phyloP scores from a whole-genome alignment of 1,140 invertebrate genomes.

The Armadillidium nasatum region DNA sequence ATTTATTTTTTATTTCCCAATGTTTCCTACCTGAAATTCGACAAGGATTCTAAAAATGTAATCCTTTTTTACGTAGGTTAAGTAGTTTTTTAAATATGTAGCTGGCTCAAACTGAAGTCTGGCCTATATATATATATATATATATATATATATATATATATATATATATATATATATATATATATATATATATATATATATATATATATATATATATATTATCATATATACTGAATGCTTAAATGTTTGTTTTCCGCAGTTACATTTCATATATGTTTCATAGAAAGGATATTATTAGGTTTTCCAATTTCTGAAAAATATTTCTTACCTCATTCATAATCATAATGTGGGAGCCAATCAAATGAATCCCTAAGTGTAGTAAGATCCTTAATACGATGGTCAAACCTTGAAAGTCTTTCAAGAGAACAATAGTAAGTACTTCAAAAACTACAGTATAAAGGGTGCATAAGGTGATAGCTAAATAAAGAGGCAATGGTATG shows the following conservation, averaged over 20 bases:
- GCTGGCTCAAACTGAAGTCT: too few relatives aligned
- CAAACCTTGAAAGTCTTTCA: slow-evolving; percentile 37
- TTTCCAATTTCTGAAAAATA: neutral
- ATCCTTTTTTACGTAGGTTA: too few relatives aligned
- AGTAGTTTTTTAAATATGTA: too few relatives aligned
- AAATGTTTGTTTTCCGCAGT: neutral
- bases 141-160: too few relatives aligned
- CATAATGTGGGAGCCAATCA: slow-evolving; percentile 87
- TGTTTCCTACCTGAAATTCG: too few relatives aligned
- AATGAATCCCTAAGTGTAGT: slow-evolving; percentile 81
- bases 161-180: too few relatives aligned
- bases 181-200: too few relatives aligned
- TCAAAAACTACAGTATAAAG: slow-evolving; percentile 81
- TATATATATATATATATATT: too few relatives aligned
- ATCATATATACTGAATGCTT: too few relatives aligned
- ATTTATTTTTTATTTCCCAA: too few relatives aligned
- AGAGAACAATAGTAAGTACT: slow-evolving; percentile 44
- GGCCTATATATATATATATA: too few relatives aligned
- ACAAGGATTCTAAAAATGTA: too few relatives aligned
- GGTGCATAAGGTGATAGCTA: slow-evolving; percentile 68
- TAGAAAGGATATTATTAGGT: neutral
- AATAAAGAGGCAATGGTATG: slow-evolving; percentile 82
- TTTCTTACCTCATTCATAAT: slow-evolving; percentile 70
- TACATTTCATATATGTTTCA: neutral
- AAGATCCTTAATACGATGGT: slow-evolving; percentile 65